Evolutionary conservation across 1,140 invertebrate species (phyloP).

Genomic region (Caenorhabditis remanei): DNA sequence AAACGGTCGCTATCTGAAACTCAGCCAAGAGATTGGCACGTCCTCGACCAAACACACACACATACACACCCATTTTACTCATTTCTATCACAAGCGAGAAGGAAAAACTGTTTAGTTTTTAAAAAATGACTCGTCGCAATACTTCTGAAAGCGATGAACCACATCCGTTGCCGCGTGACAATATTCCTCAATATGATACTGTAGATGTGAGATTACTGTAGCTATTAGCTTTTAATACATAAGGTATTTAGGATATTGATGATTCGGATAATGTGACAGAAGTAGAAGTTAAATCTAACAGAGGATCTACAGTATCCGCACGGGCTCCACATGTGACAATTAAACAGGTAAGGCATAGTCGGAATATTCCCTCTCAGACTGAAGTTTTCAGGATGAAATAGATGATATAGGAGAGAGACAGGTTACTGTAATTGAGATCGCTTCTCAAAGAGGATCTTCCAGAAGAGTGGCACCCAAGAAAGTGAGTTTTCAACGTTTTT

Average conservation of each 20-base stretch:
- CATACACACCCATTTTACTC: constrained; percentile 40
- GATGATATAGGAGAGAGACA: constrained; percentile 10
- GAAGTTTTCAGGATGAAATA: neutral
- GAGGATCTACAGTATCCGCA: constrained; percentile 15
- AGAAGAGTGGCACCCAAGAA: neutral
- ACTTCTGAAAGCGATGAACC: neutral
- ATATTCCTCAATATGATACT: neutral
- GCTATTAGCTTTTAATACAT: too few species aligned
- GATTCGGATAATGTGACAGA: neutral
- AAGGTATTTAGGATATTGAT: neutral
- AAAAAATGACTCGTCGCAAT: neutral
- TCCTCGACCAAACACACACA: constrained; percentile 21
- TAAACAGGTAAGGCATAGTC: neutral
- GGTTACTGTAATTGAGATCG: constrained; percentile 38
- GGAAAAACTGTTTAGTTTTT: neutral
- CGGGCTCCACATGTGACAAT: constrained; percentile 12
- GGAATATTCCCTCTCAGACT: neutral
- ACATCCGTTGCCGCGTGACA: neutral
- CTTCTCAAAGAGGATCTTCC: neutral
- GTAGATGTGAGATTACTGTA: neutral
- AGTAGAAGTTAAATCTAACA: constrained; percentile 21
- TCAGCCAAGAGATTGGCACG: constrained; percentile 13
- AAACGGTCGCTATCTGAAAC: constrained; percentile 20
- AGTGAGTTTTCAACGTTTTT: constrained; percentile 26
- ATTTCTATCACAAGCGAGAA: neutral